Base-by-base conservation (phyloP, 2,888 invertebrate genomes). In the Hylaea fasciaria region DNA sequence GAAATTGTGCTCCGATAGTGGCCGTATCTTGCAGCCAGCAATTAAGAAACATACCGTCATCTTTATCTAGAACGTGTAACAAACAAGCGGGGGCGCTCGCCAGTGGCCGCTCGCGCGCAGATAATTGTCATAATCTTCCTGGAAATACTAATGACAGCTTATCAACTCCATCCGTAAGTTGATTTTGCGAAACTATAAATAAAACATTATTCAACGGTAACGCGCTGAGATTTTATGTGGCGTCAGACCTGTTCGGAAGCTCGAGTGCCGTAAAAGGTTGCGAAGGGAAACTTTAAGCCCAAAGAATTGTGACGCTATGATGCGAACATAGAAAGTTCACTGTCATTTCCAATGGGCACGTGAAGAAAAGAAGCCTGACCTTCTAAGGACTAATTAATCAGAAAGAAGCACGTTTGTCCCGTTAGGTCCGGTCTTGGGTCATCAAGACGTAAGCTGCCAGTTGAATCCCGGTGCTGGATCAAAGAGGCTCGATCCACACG, bases 1-100 rank as follows among this genome's bases (percentile, higher is more conserved):
- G 85, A 86, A 89, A 89, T 89, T 86, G 83, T 85, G 85, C 73
- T 66, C 76, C 82, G 90, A 91, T 91, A 91, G 86, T 82, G 87
- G 72, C 79, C 80, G 73, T 89, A 90, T 89, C 91, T 82, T 82
- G 87, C 87, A 83, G 84, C 84, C 78, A 82, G 85, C 78, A 91
- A 91, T 90, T 91, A 91, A 89, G 85, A 87, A 87, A 80, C 83
- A 86, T 85, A 86, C 78, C 78, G 62, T 65, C 69, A 63, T 72
- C 73, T 76, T 83, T 85, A 86, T 86, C 82, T 80, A 61, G 68
- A 73, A 69, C 79, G 71, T 75, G 51, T 78, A 82, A 81, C 78
- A 83, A 82, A 85, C 76, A 80, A 78, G 73, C 73, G 73, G 72
- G 68, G 75, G 70, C 73, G 74, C 73, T 76, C 69, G 76, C 78